Base-by-base conservation (phyloP, 2,113 vertebrate species). In the Vanacampus margaritifer region DNA sequence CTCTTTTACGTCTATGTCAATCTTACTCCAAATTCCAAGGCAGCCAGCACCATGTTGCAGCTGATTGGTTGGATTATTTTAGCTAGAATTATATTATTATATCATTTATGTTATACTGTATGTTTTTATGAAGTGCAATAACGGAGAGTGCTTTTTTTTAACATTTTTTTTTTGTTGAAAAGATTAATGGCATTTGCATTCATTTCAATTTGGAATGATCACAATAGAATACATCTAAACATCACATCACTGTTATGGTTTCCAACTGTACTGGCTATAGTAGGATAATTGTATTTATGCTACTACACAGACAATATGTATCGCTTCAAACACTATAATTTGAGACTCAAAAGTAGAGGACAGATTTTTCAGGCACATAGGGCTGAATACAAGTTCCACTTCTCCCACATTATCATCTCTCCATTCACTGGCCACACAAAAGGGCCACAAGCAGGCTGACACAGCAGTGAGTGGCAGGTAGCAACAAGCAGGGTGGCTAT, bases 381-480 rank as follows among this genome's bases (percentile, higher is more conserved):
- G 24, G 6, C 13, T 32, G 26, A 23, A 21, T n/a, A 50, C 48
- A n/a, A 64, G 57, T 68, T 63, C 58, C 11, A 57, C 43, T 43
- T 26, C 46, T 51, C 17, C 14, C 65, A 75, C 36, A 61, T 53
- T 60, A 46, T 46, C 68, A 65, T 65, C 43, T 67, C 51, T 76
- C 54, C 39, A 67, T 82, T 79, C 69, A 78, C 53, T 67, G 79
- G 51, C 79, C 74, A 80, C 73, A 76, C 43, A 46, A 46, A 5
- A 46, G 67, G 79, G 54, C 77, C 72, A 83, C 73, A 75, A 71
- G 72, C 64, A 64, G 58, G 51, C 57, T 73, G 66, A 57, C 62
- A 79, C 53, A n/a, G 56, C 10, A 24, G 50, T 60, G 39, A 65
- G 11, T 24, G 17, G 37, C 51, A 78, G 69, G 69, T 79, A 81